phyloP scores from a whole-genome alignment of 2,113 vertebrate species.

The Poeciliopsis retropinna region DNA sequence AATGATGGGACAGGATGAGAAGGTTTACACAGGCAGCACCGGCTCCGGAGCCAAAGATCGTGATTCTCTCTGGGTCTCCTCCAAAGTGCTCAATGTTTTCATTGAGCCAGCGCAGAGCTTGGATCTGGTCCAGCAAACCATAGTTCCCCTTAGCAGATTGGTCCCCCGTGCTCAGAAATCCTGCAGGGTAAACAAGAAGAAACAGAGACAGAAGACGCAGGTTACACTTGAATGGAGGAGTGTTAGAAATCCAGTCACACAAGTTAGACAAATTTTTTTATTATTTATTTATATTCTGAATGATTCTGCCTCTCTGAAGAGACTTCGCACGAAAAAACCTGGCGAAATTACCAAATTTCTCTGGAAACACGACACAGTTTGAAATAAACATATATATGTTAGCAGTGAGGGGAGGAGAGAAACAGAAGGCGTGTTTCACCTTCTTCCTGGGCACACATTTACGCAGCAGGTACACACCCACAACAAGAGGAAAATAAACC shows the following conservation, averaged over 20 bases:
- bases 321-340: slow-evolving; percentile 53
- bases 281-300: slow-evolving; percentile 13
- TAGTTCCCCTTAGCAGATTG: slow-evolving; percentile 99
- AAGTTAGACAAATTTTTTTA: slow-evolving; percentile 19
- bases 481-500: slow-evolving; percentile 64
- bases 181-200: slow-evolving; percentile 77
- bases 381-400: slow-evolving; percentile 41
- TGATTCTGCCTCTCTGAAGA: slow-evolving; percentile 41
- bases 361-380: slow-evolving; percentile 55
- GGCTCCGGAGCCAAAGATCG: slow-evolving; percentile 98
- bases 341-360: slow-evolving; percentile 61
- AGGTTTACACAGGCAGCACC: slow-evolving; percentile 98
- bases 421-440: slow-evolving; percentile 70
- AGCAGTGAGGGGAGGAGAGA: slow-evolving; percentile 47
- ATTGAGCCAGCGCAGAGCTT: slow-evolving; percentile 98
- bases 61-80: slow-evolving; percentile 97
- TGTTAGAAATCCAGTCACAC: slow-evolving; percentile 15
- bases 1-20: slow-evolving; percentile 99
- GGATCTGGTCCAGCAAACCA: slow-evolving; percentile 97
- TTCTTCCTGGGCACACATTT: slow-evolving; percentile 61
- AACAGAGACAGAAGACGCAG: slow-evolving; percentile 35
- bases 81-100: slow-evolving; percentile 99
- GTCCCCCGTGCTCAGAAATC: slow-evolving; percentile 97
- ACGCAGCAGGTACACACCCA: slow-evolving; percentile 68
- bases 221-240: slow-evolving; percentile 31